phyloP scores from a whole-genome alignment of 2,797 vertebrate genomes.

The Anguilla pacifica region DNA sequence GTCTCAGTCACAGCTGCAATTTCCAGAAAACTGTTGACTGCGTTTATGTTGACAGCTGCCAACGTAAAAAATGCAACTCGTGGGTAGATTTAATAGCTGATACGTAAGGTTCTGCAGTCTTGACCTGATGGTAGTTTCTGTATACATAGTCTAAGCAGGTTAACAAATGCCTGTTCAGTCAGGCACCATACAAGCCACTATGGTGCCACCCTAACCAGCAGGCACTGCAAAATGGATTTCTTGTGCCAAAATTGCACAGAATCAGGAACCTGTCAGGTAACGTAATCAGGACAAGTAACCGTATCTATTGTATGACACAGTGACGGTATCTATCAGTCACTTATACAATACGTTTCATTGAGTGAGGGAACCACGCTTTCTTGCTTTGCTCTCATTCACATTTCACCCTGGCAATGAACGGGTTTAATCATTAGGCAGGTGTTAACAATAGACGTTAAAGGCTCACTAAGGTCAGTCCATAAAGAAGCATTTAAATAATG shows the following conservation, averaged over 20 bases:
- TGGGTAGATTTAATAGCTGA: conserved; percentile 11
- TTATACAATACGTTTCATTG: not conserved
- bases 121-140: not conserved
- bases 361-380: not conserved
- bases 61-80: not conserved
- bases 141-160: not conserved
- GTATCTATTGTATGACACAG: not conserved
- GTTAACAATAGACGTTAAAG: not conserved
- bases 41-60: not conserved
- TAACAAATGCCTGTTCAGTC: conserved; percentile 9
- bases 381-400: not conserved
- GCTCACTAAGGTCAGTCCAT: not conserved
- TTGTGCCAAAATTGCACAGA: not conserved
- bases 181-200: not conserved
- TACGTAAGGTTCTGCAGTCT: not conserved
- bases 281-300: not conserved
- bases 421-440: not conserved
- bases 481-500: conserved; percentile 5
- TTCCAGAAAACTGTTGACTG: conserved; percentile 7
- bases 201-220: not conserved
- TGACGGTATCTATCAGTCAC: not conserved
- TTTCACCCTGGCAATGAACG: not conserved
- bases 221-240: not conserved
- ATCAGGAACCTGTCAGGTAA: not conserved
- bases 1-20: not conserved